Evolutionary conservation across 2,888 invertebrate species (phyloP).

Genomic region (Tholera decimalis): DNA sequence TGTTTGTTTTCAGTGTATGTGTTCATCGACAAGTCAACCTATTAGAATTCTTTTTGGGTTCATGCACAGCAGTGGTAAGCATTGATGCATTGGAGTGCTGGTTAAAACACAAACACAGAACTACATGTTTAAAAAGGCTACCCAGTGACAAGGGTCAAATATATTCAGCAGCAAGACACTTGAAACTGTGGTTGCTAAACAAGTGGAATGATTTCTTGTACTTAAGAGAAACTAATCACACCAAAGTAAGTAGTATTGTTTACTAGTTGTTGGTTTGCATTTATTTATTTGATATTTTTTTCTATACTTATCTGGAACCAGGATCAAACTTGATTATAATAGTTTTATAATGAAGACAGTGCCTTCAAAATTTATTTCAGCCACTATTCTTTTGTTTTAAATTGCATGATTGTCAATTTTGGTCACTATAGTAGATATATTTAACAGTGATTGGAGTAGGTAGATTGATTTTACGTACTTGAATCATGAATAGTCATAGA

Average conservation of each 20-base stretch:
- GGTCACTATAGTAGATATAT: too few species aligned
- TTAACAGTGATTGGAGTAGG: not conserved
- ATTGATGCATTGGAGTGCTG: conserved; percentile 86
- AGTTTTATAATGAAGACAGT: too few species aligned
- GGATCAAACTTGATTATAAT: too few species aligned
- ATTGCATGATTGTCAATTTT: not conserved
- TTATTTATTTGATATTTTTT: too few species aligned
- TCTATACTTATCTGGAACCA: too few species aligned
- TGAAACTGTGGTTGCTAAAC: conserved; percentile 72
- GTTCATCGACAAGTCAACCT: conserved; percentile 79
- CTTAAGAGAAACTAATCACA: conserved; percentile 84
- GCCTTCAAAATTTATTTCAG: not conserved
- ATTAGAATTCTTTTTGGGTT: conserved; percentile 77
- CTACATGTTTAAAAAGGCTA: conserved; percentile 80
- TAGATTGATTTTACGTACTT: too few species aligned
- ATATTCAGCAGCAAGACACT: conserved; percentile 62
- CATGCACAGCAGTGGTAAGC: conserved; percentile 71
- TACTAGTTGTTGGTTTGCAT: too few species aligned
- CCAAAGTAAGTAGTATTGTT: conserved; percentile 79
- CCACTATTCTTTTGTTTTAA: not conserved
- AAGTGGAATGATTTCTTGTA: conserved; percentile 78
- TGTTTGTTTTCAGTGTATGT: conserved; percentile 78
- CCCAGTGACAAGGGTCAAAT: conserved; percentile 74
- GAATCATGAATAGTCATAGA: too few species aligned
- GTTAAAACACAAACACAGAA: conserved; percentile 87